Percentiles rank a stretch among this genome's conserved stretches.
phyloP scores from a whole-genome alignment of 2,113 vertebrate species.

The Xerus inauris region DNA sequence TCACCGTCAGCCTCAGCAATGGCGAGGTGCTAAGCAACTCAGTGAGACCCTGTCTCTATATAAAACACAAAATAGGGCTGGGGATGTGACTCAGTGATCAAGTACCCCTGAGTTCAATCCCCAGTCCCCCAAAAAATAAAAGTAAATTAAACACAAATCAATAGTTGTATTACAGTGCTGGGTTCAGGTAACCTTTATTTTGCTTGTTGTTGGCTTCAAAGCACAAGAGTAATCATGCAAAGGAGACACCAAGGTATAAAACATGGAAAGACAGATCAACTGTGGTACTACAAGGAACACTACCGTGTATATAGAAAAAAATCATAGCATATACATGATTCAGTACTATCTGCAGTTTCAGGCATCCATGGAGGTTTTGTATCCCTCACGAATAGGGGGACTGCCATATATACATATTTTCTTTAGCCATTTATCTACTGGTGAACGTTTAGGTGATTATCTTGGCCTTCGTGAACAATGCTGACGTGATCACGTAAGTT shows the following conservation, averaged over 20 bases:
- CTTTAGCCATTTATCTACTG: neutral
- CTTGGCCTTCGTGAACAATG: neutral
- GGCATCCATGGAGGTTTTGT: neutral
- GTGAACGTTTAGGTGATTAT: neutral
- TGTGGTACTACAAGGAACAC: neutral
- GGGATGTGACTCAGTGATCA: no score
- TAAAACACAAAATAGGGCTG: no score
- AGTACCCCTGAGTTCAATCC: no score
- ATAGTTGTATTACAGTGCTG: neutral
- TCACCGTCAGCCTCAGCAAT: no score
- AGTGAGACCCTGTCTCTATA: no score
- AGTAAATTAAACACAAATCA: neutral
- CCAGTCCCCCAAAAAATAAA: no score
- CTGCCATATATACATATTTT: neutral
- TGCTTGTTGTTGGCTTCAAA: neutral
- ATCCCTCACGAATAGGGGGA: neutral
- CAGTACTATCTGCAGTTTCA: neutral
- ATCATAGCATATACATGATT: neutral
- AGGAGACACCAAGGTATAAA: neutral
- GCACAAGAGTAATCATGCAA: neutral
- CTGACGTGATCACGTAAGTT: neutral
- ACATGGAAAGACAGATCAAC: neutral
- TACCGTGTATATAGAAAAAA: neutral
- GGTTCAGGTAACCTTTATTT: neutral
- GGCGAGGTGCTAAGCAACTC: no score